These are phyloP conservation scores for Ovis canadensis DNA, from an alignment of 2,113 vertebrate species.

Conservation along the genomic window DNA sequence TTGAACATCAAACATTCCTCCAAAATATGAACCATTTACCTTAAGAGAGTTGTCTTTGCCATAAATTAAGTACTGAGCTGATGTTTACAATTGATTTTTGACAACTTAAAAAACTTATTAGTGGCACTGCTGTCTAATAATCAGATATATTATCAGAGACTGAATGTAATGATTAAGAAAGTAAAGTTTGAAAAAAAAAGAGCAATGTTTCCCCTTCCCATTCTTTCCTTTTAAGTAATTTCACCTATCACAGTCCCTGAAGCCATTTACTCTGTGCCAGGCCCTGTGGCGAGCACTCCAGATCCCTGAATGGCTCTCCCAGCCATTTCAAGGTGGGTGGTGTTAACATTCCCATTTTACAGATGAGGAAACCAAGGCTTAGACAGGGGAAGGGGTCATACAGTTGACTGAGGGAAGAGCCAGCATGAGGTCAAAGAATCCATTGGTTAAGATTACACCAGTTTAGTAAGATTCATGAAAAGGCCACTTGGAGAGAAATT, in stretches of 20 bases:
- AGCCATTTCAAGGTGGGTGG: too few relatives aligned
- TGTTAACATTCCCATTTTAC: neutral
- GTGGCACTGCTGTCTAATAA: neutral
- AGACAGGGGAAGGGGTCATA: neutral
- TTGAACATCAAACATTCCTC: slow-evolving; percentile 80
- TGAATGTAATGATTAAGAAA: neutral
- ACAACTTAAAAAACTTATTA: slow-evolving; percentile 32
- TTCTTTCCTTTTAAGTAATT: neutral
- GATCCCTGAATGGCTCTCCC: neutral
- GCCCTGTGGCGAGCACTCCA: neutral
- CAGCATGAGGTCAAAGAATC: neutral
- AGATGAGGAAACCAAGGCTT: neutral
- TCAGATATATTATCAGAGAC: neutral
- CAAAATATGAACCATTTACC: slow-evolving; percentile 71
- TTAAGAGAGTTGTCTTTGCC: slow-evolving; percentile 67
- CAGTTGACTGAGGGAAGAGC: neutral
- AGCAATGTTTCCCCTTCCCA: neutral
- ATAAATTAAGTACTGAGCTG: slow-evolving; percentile 55
- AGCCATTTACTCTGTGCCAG: fast-evolving
- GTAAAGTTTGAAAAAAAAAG: neutral
- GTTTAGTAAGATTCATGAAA: neutral
- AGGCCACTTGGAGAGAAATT: neutral
- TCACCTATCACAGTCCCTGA: neutral
- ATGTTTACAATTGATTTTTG: slow-evolving; percentile 65
- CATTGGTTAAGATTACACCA: neutral